A percentile compares a stretch with the other conserved stretches of the same genome.
phyloP scores from a whole-genome alignment of 30 jellyfish, hydroid and myxozoan genomes.

The Hydra vulgaris region DNA sequence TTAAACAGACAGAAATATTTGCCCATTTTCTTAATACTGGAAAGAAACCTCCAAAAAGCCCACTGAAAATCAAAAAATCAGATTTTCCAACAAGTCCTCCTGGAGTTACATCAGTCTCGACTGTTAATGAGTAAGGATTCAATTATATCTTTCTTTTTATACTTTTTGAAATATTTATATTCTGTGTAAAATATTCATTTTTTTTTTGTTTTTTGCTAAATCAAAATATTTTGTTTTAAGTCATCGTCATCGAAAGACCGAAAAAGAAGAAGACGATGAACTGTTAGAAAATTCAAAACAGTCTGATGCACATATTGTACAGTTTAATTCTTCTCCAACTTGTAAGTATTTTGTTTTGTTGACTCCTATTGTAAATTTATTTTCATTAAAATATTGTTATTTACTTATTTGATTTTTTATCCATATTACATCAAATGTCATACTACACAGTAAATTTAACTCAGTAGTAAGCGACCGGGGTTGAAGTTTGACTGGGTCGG shows the following conservation, averaged over 20 bases:
- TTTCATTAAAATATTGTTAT: background rate
- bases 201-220: background rate
- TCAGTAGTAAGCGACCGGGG: too few species aligned
- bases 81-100: constrained; percentile 46
- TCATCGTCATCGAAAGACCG: constrained; percentile 95
- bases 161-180: background rate
- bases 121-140: background rate
- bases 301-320: constrained; percentile 71
- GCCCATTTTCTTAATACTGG: constrained; percentile 88
- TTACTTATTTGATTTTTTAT: too few species aligned
- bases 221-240: constrained; percentile 14
- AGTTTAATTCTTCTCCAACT: constrained; percentile 84
- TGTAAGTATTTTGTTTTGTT: constrained; percentile 76
- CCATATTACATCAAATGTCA: too few species aligned
- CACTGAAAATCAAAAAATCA: constrained; percentile 72
- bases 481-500: too few species aligned
- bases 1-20: constrained; percentile 83
- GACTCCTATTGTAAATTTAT: too few species aligned
- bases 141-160: background rate
- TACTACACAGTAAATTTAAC: too few species aligned
- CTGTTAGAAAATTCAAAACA: constrained; percentile 76
- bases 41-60: constrained; percentile 94
- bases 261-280: constrained; percentile 93
- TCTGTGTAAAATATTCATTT: too few species aligned
- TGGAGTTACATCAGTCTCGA: background rate